Conservation (phyloP, 2,888 invertebrate genomes). For the Colostygia pectinataria region DNA sequence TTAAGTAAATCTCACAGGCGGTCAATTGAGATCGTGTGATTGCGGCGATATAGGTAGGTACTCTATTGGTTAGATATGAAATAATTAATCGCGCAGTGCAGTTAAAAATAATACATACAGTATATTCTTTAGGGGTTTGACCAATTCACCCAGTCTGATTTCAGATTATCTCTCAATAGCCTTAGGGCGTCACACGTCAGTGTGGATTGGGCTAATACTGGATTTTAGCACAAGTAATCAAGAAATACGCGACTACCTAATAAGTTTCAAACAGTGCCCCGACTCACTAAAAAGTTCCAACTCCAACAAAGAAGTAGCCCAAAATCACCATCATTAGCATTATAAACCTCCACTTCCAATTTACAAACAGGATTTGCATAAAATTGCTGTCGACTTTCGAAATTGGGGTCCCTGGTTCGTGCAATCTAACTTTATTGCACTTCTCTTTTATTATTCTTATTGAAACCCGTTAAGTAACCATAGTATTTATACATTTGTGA, state of each 20-base stretch:
- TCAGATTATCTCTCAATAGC: conserved; percentile 36
- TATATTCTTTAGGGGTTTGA: conserved; percentile 43
- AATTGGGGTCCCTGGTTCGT: conserved; percentile 28
- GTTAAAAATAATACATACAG: no score
- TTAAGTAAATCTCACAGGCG: conserved; percentile 24
- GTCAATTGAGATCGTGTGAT: conserved; percentile 32
- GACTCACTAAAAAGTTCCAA: conserved; percentile 9
- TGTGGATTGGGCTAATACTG: no score
- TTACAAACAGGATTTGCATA: conserved; percentile 32
- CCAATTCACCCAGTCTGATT: conserved; percentile 41
- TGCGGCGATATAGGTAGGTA: conserved; percentile 34
- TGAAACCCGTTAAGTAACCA: conserved; percentile 1
- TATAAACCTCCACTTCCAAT: conserved; percentile 28
- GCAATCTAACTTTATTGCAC: conserved; percentile 31
- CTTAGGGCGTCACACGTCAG: conserved; percentile 19
- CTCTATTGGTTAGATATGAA: conserved; percentile 44
- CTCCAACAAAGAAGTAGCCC: conserved; percentile 15
- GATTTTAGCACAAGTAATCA: conserved; percentile 11
- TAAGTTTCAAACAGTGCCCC: conserved; percentile 6
- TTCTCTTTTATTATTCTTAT: conserved; percentile 20
- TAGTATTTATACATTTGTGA: no score
- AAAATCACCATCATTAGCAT: conserved; percentile 35
- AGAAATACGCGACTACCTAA: conserved; percentile 16
- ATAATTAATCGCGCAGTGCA: conserved; percentile 39
- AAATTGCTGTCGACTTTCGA: conserved; percentile 27